Conservation (phyloP, 2,113 vertebrate species). For the Muntiacus reevesi region DNA sequence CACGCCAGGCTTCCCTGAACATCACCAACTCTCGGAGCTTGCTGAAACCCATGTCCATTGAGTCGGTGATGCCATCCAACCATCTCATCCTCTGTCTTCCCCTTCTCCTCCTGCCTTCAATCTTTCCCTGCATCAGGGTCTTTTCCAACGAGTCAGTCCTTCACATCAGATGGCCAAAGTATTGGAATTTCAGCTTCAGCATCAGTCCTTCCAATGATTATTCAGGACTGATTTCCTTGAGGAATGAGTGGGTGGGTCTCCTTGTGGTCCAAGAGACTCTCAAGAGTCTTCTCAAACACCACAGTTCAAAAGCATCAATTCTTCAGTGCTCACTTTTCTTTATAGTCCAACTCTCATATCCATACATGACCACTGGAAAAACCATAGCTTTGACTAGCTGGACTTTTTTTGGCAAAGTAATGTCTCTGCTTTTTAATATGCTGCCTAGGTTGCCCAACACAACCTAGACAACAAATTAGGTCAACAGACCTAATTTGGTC, state of each 20-base stretch:
- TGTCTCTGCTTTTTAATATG: background rate
- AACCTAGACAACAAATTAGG: background rate
- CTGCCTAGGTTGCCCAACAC: background rate
- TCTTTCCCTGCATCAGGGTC: background rate
- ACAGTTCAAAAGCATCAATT: background rate
- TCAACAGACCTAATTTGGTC: background rate
- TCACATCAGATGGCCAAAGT: background rate
- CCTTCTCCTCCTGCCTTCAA: background rate
- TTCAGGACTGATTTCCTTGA: background rate
- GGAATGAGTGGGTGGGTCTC: background rate
- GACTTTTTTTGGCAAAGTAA: background rate
- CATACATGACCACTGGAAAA: background rate
- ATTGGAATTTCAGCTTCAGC: background rate
- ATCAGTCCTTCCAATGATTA: background rate
- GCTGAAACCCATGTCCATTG: background rate
- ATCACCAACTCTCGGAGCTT: background rate
- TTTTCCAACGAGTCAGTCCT: background rate
- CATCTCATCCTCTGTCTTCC: background rate
- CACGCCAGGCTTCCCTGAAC: background rate
- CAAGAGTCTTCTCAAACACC: background rate
- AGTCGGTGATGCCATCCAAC: background rate
- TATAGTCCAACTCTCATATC: background rate
- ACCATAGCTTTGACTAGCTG: background rate
- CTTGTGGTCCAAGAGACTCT: background rate
- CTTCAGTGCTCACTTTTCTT: background rate